These are phyloP conservation scores for Dendronephthya gigantea DNA, from an alignment of 64 coral and sea anemone species.

Conservation along the genomic window DNA sequence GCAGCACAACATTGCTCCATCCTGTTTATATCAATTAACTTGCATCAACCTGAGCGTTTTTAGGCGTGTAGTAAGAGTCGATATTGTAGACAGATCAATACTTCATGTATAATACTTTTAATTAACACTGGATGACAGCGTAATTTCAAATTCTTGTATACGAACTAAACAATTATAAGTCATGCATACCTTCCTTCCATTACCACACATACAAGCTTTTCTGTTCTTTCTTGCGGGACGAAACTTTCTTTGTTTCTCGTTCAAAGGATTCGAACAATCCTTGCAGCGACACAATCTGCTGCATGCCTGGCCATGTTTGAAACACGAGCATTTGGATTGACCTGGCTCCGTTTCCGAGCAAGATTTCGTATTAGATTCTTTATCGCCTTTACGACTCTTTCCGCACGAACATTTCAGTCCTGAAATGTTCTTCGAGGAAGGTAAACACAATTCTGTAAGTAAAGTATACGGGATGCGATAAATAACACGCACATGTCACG, in stretches of 20 bases:
- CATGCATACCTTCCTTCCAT: not conserved
- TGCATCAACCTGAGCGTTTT: no score
- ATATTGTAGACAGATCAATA: no score
- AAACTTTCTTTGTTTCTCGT: not conserved
- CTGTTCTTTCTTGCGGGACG: not conserved
- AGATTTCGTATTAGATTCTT: not conserved
- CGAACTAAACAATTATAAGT: not conserved
- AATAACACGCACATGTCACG: no score
- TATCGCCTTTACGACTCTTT: not conserved
- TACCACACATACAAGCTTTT: conserved; percentile 12
- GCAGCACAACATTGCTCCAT: no score
- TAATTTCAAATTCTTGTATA: no score
- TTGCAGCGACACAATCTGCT: not conserved
- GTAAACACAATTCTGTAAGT: not conserved
- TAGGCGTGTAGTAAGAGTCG: no score
- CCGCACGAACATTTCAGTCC: not conserved
- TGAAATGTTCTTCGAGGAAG: not conserved
- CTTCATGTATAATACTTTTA: no score
- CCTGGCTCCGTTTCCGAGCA: not conserved
- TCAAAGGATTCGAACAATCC: not conserved
- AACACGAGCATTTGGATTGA: conserved; percentile 5
- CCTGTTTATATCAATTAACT: no score
- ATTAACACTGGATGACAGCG: no score
- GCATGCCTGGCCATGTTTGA: not conserved
- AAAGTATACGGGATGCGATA: not conserved